Percentiles rank a stretch among this genome's conserved stretches.
Conservation (phyloP, 2,888 invertebrate species). For the Trichogramma evanescens region DNA sequence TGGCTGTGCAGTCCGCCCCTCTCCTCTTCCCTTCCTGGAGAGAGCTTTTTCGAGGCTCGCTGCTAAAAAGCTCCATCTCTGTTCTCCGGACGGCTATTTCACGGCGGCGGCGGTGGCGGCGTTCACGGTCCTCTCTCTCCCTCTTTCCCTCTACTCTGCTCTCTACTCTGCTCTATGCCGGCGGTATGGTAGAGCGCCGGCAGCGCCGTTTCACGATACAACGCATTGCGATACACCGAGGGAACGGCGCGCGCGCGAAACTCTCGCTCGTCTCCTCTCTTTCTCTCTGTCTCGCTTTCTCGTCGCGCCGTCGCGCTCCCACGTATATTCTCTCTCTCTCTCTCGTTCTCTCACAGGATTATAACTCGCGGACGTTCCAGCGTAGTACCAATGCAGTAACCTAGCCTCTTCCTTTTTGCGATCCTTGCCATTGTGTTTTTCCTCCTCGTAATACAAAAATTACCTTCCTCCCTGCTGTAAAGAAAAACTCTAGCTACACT, state of each 20-base stretch:
- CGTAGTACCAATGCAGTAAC: not conserved
- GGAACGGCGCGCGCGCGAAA: slow-evolving; percentile 2
- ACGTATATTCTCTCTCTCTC: slow-evolving; percentile 23
- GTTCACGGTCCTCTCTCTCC: not conserved
- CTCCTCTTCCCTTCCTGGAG: slow-evolving; percentile 11
- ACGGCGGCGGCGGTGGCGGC: not conserved
- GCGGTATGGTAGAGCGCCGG: not conserved
- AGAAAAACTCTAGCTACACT: not conserved
- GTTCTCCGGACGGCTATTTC: not conserved
- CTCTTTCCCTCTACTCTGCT: slow-evolving; percentile 2
- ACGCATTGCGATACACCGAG: not conserved
- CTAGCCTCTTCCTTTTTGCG: too few species aligned
- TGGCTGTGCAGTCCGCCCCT: slow-evolving; percentile 10
- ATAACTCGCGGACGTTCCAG: not conserved
- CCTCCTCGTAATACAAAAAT: too few species aligned
- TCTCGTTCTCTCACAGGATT: not conserved
- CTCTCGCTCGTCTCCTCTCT: slow-evolving; percentile 23
- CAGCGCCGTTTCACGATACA: not conserved
- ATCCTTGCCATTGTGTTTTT: too few species aligned
- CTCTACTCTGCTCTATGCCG: slow-evolving; percentile 1
- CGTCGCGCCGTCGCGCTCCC: slow-evolving; percentile 24
- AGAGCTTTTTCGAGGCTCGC: slow-evolving; percentile 15
- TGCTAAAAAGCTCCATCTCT: slow-evolving; percentile 7
- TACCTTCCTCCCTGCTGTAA: not conserved
- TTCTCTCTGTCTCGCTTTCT: slow-evolving; percentile 28